Evolutionary conservation across 30 jellyfish, hydroid and myxozoan species (phyloP).

Genomic region (Catostylus mosaicus): DNA sequence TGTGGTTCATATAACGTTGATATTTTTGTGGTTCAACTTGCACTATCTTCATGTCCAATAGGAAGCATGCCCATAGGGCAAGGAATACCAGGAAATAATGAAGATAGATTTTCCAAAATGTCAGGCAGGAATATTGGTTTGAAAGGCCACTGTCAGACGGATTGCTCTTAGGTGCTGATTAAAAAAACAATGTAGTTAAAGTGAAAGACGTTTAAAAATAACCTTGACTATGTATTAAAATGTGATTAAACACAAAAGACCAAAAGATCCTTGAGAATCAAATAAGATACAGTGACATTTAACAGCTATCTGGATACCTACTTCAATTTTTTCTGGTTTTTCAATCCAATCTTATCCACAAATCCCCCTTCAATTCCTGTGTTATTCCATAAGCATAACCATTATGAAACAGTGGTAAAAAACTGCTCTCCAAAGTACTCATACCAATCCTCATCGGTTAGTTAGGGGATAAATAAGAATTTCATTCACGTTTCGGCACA

Average conservation of each 20-base stretch:
- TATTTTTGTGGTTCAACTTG: too few species aligned
- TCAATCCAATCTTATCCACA: background rate
- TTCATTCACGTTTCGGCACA: background rate
- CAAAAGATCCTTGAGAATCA: background rate
- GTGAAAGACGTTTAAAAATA: too few species aligned
- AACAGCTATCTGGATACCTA: background rate
- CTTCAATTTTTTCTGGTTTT: background rate
- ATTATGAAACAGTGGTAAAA: background rate
- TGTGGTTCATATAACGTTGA: too few species aligned
- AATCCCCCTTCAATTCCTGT: background rate
- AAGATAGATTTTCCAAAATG: too few species aligned
- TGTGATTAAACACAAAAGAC: background rate
- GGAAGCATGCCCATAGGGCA: too few species aligned
- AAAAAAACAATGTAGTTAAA: too few species aligned
- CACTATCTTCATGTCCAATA: too few species aligned
- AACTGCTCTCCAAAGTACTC: background rate
- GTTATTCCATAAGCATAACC: background rate
- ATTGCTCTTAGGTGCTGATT: too few species aligned
- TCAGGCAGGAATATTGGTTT: too few species aligned
- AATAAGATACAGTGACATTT: background rate
- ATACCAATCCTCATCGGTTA: background rate
- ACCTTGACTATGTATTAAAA: too few species aligned
- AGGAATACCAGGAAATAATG: too few species aligned
- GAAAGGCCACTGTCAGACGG: too few species aligned
- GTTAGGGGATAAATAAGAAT: background rate